Percentiles rank a stretch among this genome's conserved stretches.
Conservation (phyloP, 2,113 vertebrate species). For the Poecilia latipinna region DNA sequence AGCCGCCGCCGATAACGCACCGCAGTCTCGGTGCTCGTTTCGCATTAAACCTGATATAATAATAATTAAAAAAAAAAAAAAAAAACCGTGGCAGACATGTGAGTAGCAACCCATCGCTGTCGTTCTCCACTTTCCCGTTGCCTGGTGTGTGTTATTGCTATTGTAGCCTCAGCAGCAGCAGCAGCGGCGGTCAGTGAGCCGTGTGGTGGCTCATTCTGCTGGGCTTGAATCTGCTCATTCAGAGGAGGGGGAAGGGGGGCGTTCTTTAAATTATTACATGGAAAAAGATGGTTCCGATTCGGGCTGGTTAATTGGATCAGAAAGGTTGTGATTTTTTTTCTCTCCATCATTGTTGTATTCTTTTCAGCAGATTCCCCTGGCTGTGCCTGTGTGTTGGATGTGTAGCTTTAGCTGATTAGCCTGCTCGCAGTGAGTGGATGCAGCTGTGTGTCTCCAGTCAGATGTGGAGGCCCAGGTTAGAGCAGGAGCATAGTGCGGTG, state of each 20-base stretch:
- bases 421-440: conserved; percentile 26
- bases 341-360: too few relatives aligned
- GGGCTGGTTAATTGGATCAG: conserved; percentile 32
- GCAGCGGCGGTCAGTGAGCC: conserved; percentile 34
- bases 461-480: conserved; percentile 71
- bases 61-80: background rate
- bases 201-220: conserved; percentile 44
- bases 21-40: conserved; percentile 64
- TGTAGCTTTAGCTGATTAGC: conserved; percentile 46
- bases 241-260: background rate
- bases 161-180: conserved; percentile 27
- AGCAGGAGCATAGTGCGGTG: conserved; percentile 50
- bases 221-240: conserved; percentile 23
- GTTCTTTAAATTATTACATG: too few relatives aligned
- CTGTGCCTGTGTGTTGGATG: background rate
- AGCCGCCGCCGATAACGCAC: conserved; percentile 46
- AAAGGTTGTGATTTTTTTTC: too few relatives aligned
- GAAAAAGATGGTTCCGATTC: conserved; percentile 20
- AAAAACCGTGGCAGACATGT: conserved; percentile 80
- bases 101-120: conserved; percentile 78
- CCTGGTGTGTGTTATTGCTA: conserved; percentile 6
- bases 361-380: too few relatives aligned
- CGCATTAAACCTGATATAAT: conserved; percentile 54
- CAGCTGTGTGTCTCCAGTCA: conserved; percentile 56
- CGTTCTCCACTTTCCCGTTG: conserved; percentile 37